Evolutionary conservation across 23 tunicate genomes (phyloP), one percentile per base, ranked within the genome.

Genomic region (Aplidium turbinatum): DNA sequence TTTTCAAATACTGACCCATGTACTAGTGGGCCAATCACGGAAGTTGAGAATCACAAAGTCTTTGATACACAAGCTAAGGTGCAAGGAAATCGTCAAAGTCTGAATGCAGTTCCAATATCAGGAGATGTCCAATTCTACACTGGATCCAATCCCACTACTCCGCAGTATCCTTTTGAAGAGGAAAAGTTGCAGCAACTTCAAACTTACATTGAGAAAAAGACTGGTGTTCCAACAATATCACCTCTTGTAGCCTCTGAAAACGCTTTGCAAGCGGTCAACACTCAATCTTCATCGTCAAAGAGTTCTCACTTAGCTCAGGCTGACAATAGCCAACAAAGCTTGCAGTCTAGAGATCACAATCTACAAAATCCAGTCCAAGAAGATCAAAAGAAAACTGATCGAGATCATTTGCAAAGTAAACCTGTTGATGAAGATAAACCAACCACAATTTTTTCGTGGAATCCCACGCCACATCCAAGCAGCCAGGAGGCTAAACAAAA

Each of bases 121-220:
- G 84, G 84, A 30, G 63, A 71, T 62, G 92, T 72, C 2, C 50
- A 62, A 62, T 78, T 68, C 30, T 63, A 78, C 33, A 23, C 55
- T 33, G 92, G 82, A 18, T 85, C 92, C 31, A 78, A 85, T 32
- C 87, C 79, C 1, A 67, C 73, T 18, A 84, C 90, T 53, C 90
- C 90, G 3, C 90, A 84, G 57, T 68, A 67, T 57, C 77, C 90
- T 28, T 47, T 75, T 30, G 90, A 76, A 34, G 77, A 76, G 76
- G 82, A 76, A 13, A 84, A 84, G 57, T 57, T 84, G 29, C 38
- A 63, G 35, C 90, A 84, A 67, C 70, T 84, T 11, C 82, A 84
- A 42, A 76, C 51, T 24, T 84, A 84, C 63, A 81, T 81, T 40
- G 77, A 70, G 28, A 81, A 81, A 51, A 81, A 81, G 36, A 71